These are phyloP conservation scores for Lumbricus terrestris DNA, from an alignment of 2,888 invertebrate genomes.

Conservation along the genomic window DNA sequence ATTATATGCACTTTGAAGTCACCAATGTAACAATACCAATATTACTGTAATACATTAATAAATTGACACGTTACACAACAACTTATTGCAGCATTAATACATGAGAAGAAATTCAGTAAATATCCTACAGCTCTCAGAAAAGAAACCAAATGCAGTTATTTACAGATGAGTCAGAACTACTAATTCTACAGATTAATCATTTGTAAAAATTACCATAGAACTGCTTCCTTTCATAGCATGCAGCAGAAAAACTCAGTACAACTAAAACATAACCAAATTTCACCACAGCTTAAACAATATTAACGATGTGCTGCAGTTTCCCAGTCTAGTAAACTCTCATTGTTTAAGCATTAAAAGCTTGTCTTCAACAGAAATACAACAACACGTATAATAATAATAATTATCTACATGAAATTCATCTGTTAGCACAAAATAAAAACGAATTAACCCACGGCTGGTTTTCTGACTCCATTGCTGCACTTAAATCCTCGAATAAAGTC, in stretches of 20 bases:
- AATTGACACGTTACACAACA: too few species aligned
- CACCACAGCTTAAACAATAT: not conserved
- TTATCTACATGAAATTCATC: not conserved
- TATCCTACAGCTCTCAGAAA: not conserved
- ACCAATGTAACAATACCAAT: too few species aligned
- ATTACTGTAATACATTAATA: too few species aligned
- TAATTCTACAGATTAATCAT: not conserved
- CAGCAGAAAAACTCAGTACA: not conserved
- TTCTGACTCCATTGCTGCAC: slow-evolving; percentile 39
- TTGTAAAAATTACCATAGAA: not conserved
- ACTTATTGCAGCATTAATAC: too few species aligned
- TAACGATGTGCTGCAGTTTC: too few species aligned
- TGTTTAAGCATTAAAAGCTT: not conserved
- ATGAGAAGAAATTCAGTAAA: not conserved
- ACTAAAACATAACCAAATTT: not conserved
- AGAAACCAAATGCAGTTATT: not conserved
- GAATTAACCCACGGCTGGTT: not conserved
- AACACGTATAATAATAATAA: not conserved
- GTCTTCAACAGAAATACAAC: not conserved
- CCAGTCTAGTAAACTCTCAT: too few species aligned
- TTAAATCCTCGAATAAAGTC: slow-evolving; percentile 45
- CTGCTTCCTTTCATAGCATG: not conserved
- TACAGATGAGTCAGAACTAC: not conserved
- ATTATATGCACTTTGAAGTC: not conserved
- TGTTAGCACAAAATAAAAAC: not conserved